These are phyloP conservation scores for Dioctria linearis DNA, from an alignment of 2,888 invertebrate genomes.

Conservation along the genomic window DNA sequence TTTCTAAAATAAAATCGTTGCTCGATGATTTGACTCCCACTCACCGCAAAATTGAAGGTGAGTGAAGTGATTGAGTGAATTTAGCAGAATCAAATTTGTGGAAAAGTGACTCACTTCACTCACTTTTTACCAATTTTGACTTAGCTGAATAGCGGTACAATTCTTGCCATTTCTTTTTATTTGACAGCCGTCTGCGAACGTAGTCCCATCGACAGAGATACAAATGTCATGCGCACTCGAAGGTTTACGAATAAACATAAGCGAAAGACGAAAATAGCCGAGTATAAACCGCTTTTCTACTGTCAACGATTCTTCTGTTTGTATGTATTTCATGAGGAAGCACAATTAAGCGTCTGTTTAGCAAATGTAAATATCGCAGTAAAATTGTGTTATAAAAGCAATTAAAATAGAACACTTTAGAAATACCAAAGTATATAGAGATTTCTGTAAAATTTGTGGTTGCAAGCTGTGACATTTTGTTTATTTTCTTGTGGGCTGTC, in stretches of 20 bases:
- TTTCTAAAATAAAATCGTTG: too few relatives aligned
- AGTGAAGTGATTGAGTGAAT: too few relatives aligned
- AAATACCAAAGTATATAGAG: background rate
- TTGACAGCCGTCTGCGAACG: slow-evolving; percentile 23
- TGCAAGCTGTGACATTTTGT: slow-evolving; percentile 19
- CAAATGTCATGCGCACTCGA: slow-evolving; percentile 6
- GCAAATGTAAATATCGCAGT: background rate
- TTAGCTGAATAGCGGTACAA: too few relatives aligned
- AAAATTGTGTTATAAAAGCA: slow-evolving; percentile 13
- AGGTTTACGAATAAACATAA: slow-evolving; percentile 13
- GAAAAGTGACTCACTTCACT: too few relatives aligned
- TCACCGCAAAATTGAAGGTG: too few relatives aligned
- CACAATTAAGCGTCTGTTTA: slow-evolving; percentile 1
- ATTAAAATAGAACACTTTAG: background rate
- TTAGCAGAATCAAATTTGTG: too few relatives aligned
- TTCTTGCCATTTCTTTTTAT: background rate
- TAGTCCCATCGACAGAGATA: background rate
- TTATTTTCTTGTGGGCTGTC: slow-evolving; percentile 38
- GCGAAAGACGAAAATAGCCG: slow-evolving; percentile 21
- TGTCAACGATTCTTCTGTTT: slow-evolving; percentile 18
- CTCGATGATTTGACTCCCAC: too few relatives aligned
- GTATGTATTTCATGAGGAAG: slow-evolving; percentile 7
- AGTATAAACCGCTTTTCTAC: slow-evolving; percentile 29
- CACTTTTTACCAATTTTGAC: too few relatives aligned
- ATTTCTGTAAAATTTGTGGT: background rate